Evolutionary conservation across 2,888 invertebrate species (phyloP), one percentile per base, ranked within the genome.

Genomic region (Apodemia mormo): DNA sequence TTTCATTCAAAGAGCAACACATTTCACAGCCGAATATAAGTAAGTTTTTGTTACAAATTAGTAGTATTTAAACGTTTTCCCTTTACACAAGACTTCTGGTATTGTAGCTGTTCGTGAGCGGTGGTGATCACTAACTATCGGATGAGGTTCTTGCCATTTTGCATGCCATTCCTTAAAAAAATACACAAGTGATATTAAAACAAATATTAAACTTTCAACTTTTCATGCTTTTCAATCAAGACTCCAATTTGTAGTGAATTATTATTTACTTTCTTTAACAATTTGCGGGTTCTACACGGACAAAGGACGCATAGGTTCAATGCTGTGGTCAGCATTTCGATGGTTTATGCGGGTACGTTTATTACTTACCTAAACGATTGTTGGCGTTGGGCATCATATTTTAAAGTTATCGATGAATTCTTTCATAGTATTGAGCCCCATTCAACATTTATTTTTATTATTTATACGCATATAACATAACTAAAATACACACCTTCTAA

Each of bases 291-390:
- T 79, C 85, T 85, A 83, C 85, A 85, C 85, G 87, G 87, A 92
- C 91, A 92, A 91, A 92, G 88, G 89, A 87, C 88, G 83, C 86
- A 83, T 84, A 86, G 85, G 89, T 86, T 88, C 89, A 87, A 89
- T 87, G 80, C 88, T 80, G 88, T 87, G 92, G 92, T 92, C 92
- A 92, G 92, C 92, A 85, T 89, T 92, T 88, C 89, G 89, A 91
- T 90, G 90, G 90, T 92, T 91, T 90, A 91, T 92, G 89, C 90
- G 91, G 91, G 90, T 84, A 84, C 87, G 84, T 90, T 91, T 92
- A 92, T 89, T 90, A 86, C 87, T 89, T 90, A 86, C 87, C 87
- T 87, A 87, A 84, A 78, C 76, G 77, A 70, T 71, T 73, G 76
- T 37, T 70, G 68, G 76, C 76, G 75, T 81, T 84, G 85, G 80